Base-by-base conservation (phyloP, 2,888 invertebrate genomes). In the Drosophila kokeensis region DNA sequence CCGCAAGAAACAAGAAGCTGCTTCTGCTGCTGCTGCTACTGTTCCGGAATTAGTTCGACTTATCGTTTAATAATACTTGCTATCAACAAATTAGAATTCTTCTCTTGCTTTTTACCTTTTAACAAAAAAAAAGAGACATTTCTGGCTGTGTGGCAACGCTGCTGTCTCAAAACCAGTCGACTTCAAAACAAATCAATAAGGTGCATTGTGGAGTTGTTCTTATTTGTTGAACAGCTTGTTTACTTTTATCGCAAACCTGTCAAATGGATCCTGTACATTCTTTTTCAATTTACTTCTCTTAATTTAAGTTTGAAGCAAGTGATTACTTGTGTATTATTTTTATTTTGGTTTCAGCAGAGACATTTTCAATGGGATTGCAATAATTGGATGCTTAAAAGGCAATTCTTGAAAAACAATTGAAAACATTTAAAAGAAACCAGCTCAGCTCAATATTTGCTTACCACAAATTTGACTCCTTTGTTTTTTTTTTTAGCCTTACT, bases 61-160 rank as follows among this genome's bases (percentile, higher is more conserved):
- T 11, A 40, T 53, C 24, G 29, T 21, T 55, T 40, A 8, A 7
- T 8, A 38, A 38, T n/a, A 27, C n/a, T 38, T 27, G n/a, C 7
- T 4, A 15, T 24, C 15, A 27, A 27, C 4, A 27, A 27, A 27
- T 38, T 38, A 38, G 6, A 36, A 34, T 36, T 53, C 10, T 10
- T 36, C 18, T 18, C 18, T n/a, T 24, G 18, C 18, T 13, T 38
- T 15, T 29, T 55, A 13, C 18, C 5, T 29, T 18, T n/a, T 29
- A 8, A 8, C n/a, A 4, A 21, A 55, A n/a, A 38, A 6, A 40
- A 52, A 24, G 24, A 15, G 15, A 15, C n/a, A 0, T 1, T 45
- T 65, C 52, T 15, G 15, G 36, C 24, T 36, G 53, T 34, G 52
- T 67, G 67, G 65, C 65, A 65, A 67, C 67, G 65, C 65, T 15